Percentiles rank a stretch among this genome's conserved stretches.
Conservation (phyloP, 1,140 invertebrate species). For the Macrotrachela quadricornifera region DNA sequence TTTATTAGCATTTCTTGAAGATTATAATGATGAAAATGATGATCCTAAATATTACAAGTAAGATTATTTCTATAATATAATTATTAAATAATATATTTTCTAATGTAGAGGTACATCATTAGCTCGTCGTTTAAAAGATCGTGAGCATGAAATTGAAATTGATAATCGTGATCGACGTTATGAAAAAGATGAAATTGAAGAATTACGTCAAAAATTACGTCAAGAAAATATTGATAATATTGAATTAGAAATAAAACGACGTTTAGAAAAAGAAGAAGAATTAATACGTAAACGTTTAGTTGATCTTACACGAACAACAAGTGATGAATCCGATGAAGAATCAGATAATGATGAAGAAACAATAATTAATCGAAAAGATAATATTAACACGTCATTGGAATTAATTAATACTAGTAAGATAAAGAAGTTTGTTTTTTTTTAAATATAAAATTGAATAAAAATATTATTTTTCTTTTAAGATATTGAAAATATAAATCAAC, state of each 20-base stretch:
- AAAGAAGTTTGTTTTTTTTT: too few relatives aligned
- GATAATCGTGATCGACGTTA: conserved; percentile 67
- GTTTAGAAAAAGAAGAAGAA: conserved; percentile 3
- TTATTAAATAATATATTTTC: neutral
- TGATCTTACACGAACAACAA: neutral
- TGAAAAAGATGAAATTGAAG: conserved; percentile 75
- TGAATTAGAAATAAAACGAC: conserved; percentile 43
- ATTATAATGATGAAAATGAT: conserved; percentile 90
- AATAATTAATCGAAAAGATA: too few relatives aligned
- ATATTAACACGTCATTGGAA: too few relatives aligned
- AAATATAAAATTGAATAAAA: too few relatives aligned
- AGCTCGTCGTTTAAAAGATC: conserved; percentile 57
- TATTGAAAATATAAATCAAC: too few relatives aligned
- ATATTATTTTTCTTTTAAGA: too few relatives aligned
- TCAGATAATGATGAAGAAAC: too few relatives aligned
- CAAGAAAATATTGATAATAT: conserved; percentile 57
- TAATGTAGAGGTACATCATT: conserved; percentile 55
- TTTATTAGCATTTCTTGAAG: conserved; percentile 86
- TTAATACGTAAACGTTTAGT: neutral
- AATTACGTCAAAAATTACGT: conserved; percentile 57
- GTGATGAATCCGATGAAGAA: too few relatives aligned
- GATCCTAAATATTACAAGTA: conserved; percentile 87
- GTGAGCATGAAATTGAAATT: conserved; percentile 69
- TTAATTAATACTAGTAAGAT: too few relatives aligned
- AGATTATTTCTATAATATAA: conserved; percentile 14